Percentiles rank a stretch among this genome's conserved stretches.
Conservation (phyloP, 2,888 invertebrate species). For the Dendrolimus pini region DNA sequence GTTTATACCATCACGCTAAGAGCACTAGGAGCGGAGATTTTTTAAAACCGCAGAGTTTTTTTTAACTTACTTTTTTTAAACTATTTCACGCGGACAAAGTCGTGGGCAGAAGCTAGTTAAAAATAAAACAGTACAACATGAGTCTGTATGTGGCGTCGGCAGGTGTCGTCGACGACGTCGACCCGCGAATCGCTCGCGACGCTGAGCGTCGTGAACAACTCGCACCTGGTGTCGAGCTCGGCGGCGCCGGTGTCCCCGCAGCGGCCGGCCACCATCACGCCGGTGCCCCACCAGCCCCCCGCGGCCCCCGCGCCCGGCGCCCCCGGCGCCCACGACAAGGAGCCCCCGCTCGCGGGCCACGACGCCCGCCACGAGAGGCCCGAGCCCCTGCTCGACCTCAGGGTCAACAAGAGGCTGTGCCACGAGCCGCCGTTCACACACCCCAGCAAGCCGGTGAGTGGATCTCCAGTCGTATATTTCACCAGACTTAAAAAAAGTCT, state of each 20-base stretch:
- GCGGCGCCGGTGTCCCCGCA: slow-evolving; percentile 36
- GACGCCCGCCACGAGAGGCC: slow-evolving; percentile 20
- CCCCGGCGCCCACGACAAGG: slow-evolving; percentile 14
- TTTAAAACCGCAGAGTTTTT: no score
- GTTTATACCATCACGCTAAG: no score
- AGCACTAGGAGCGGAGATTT: no score
- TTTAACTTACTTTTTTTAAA: no score
- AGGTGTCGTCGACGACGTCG: slow-evolving; percentile 36
- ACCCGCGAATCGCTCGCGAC: slow-evolving; percentile 78
- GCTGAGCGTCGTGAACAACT: slow-evolving; percentile 80
- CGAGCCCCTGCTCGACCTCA: slow-evolving; percentile 33
- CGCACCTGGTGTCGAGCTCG: slow-evolving; percentile 47
- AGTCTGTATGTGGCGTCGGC: slow-evolving; percentile 2
- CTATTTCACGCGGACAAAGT: no score
- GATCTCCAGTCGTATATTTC: background rate
- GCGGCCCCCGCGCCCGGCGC: slow-evolving; percentile 67
- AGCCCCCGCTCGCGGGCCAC: background rate
- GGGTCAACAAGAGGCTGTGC: slow-evolving; percentile 30
- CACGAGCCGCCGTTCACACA: slow-evolving; percentile 27
- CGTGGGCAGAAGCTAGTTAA: no score
- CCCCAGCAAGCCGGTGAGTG: slow-evolving; percentile 43
- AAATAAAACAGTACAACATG: no score
- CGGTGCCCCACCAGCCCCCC: slow-evolving; percentile 37
- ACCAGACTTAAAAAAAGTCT: no score
- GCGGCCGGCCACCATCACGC: slow-evolving; percentile 76